A percentile compares a stretch with the other conserved stretches of the same genome.
Conservation (phyloP, 1,140 invertebrate genomes). For the Ostrea denselamellosa region DNA sequence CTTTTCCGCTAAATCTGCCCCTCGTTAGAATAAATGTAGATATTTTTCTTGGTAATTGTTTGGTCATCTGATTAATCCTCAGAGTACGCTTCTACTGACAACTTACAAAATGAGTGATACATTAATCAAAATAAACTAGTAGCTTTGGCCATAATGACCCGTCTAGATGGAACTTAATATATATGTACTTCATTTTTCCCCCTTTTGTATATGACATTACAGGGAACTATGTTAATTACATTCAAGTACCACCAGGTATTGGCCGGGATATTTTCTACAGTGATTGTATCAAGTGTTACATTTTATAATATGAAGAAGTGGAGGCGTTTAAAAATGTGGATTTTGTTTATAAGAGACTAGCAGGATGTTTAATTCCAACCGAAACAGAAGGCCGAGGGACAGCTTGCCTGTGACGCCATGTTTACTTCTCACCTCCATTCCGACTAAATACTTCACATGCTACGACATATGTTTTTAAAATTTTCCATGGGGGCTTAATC, state of each 20-base stretch:
- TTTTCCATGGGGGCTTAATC: slow-evolving; percentile 34
- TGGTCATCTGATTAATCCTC: slow-evolving; percentile 24
- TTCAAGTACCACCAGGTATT: neutral
- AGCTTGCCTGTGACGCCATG: slow-evolving; percentile 9
- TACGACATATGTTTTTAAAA: slow-evolving; percentile 40
- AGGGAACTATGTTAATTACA: neutral
- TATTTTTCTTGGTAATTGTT: slow-evolving; percentile 28
- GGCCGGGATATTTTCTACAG: neutral
- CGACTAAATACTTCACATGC: slow-evolving; percentile 35
- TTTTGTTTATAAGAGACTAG: slow-evolving; percentile 35
- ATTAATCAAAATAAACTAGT: slow-evolving; percentile 1
- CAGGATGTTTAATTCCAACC: slow-evolving; percentile 37
- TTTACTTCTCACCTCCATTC: slow-evolving; percentile 24
- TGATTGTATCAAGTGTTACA: slow-evolving; percentile 32
- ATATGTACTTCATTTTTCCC: neutral
- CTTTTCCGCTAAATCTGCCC: neutral
- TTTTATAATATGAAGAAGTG: slow-evolving; percentile 20
- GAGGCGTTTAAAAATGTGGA: slow-evolving; percentile 35
- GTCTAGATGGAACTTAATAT: neutral
- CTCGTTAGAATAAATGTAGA: slow-evolving; percentile 25
- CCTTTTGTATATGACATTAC: neutral
- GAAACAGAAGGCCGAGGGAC: slow-evolving; percentile 16
- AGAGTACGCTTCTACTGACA: neutral
- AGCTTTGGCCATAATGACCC: slow-evolving; percentile 20
- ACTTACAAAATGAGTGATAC: neutral